Conservation (phyloP, 2,888 invertebrate genomes). For the Hypena proboscidalis region DNA sequence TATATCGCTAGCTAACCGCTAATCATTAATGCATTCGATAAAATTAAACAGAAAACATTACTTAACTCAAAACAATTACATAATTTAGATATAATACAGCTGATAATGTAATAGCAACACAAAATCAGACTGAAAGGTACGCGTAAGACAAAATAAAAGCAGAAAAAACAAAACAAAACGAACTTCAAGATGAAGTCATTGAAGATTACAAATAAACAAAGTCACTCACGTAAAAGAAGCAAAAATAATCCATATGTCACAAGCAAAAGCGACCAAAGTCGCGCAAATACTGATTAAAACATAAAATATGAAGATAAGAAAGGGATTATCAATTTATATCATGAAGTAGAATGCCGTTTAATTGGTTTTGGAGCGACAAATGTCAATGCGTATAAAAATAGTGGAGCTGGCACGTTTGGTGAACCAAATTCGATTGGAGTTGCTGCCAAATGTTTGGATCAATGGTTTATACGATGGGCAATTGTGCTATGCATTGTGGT, state of each 20-base stretch:
- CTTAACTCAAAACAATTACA: too few species aligned
- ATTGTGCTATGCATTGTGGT: slow-evolving; percentile 30
- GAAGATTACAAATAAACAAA: slow-evolving; percentile 35
- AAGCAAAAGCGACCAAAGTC: slow-evolving; percentile 44
- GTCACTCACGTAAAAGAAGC: slow-evolving; percentile 51
- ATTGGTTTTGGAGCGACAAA: slow-evolving; percentile 36
- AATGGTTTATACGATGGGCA: slow-evolving; percentile 37
- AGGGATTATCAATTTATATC: slow-evolving; percentile 40
- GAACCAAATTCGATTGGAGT: slow-evolving; percentile 51
- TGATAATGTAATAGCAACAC: too few species aligned
- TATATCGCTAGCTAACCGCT: too few species aligned
- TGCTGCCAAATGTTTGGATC: slow-evolving; percentile 59
- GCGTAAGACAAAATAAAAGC: too few species aligned
- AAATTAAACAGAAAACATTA: too few species aligned
- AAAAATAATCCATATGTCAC: slow-evolving; percentile 53
- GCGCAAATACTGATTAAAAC: slow-evolving; percentile 40
- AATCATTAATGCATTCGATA: too few species aligned
- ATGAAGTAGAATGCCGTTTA: slow-evolving; percentile 29
- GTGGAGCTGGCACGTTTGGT: slow-evolving; percentile 45
- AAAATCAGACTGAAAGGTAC: too few species aligned
- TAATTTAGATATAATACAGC: too few species aligned
- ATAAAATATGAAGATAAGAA: slow-evolving; percentile 36
- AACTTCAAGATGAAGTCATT: slow-evolving; percentile 18
- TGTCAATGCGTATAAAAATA: slow-evolving; percentile 55
- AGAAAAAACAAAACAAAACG: slow-evolving; percentile 12